These are phyloP conservation scores for Cyclophora punctaria DNA, from an alignment of 2,888 invertebrate species.

Conservation along the genomic window DNA sequence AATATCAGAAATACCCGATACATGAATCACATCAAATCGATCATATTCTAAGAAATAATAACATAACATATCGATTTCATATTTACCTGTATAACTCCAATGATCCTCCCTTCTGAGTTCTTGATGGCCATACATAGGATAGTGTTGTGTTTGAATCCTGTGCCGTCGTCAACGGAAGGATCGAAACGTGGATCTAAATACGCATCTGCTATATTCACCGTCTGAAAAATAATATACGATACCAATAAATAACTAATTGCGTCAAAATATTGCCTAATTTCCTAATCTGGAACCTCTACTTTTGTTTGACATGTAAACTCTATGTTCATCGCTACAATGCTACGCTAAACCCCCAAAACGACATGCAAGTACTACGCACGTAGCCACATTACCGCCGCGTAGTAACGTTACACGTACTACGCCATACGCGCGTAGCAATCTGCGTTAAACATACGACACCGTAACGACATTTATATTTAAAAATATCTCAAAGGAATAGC, in stretches of 20 bases:
- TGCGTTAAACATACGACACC: no score
- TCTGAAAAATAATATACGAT: conserved; percentile 72
- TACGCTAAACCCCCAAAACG: conserved; percentile 2
- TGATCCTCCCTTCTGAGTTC: conserved; percentile 92
- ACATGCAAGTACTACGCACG: background rate
- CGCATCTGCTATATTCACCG: conserved; percentile 92
- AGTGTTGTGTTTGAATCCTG: conserved; percentile 89
- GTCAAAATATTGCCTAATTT: no score
- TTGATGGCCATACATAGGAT: conserved; percentile 97
- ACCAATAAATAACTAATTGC: no score
- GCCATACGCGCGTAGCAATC: no score
- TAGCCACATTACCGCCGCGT: conserved; percentile 5
- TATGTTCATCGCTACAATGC: no score
- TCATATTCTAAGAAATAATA: no score
- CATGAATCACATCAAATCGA: no score
- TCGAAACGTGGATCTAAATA: conserved; percentile 93
- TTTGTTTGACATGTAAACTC: no score
- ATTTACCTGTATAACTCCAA: conserved; percentile 88
- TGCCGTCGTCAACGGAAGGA: conserved; percentile 87
- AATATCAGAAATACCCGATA: no score
- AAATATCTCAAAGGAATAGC: background rate
- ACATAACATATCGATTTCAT: background rate
- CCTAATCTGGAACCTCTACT: no score
- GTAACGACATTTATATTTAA: no score
- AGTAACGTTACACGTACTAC: no score